Conservation (phyloP, 2,113 vertebrate species). For the Balaeniceps rex region DNA sequence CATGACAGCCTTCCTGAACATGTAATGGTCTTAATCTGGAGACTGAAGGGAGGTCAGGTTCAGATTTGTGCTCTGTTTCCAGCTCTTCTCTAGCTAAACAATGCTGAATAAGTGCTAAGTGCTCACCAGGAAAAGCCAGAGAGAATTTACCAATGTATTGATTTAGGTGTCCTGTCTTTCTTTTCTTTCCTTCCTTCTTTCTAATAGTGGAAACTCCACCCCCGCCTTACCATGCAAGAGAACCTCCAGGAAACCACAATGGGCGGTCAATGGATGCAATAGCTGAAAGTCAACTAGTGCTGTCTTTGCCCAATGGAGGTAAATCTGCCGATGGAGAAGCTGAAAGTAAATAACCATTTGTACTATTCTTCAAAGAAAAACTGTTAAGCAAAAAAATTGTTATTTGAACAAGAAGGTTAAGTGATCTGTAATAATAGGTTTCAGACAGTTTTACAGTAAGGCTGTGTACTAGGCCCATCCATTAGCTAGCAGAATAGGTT, state of each 20-base stretch:
- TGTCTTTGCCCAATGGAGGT: conserved; percentile 84
- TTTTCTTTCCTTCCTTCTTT: background rate
- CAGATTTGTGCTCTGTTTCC: background rate
- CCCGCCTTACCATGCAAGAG: conserved; percentile 84
- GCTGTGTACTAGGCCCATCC: background rate
- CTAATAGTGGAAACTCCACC: conserved; percentile 83
- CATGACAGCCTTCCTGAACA: background rate
- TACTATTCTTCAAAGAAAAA: conserved; percentile 22
- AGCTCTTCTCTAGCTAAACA: background rate
- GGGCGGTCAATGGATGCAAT: conserved; percentile 77
- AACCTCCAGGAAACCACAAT: conserved; percentile 77
- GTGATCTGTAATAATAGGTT: background rate
- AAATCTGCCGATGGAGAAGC: conserved; percentile 57
- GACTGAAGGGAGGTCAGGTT: background rate
- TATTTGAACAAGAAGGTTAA: background rate
- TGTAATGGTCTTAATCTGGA: background rate
- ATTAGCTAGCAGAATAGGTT: background rate
- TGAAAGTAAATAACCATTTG: conserved; percentile 65
- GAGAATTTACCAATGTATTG: background rate
- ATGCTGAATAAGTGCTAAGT: background rate
- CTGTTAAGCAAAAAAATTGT: background rate
- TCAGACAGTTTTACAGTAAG: background rate
- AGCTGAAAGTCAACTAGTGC: conserved; percentile 76
- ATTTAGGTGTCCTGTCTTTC: background rate
- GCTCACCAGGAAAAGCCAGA: background rate